Base-by-base conservation (phyloP, 2,888 invertebrate species). In the Ariolimax columbianus region DNA sequence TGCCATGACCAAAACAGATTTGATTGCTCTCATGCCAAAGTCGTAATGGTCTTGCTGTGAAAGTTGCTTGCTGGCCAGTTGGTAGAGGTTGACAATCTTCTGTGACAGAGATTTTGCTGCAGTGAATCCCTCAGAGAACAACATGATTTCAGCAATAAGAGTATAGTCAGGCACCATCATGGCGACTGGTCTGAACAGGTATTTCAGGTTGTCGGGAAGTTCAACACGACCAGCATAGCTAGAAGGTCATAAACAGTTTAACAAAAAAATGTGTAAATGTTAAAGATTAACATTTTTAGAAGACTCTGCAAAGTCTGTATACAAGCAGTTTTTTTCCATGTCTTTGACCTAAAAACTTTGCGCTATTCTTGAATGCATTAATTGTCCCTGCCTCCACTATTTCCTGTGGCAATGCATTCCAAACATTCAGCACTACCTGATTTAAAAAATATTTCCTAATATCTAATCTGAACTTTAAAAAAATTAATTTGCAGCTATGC, bases 81-180 rank as follows among this genome's bases (percentile, higher is more conserved):
- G 92, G 86, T 94, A 94, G 59, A 94, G 89, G 87, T 93, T 94
- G 73, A 94, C 93, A 47, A 94, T 93, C 90, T 94, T 94, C 72
- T 93, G 91, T n/a, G 94, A 93, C 83, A 94, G 89, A 0, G 92
- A 91, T 83, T 93, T 93, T 55, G 94, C 94, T 51, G 92, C 91
- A 23, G 89, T 90, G 88, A 94, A 94, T 0, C 94, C 94, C 80
- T 94, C 94, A 23, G 93, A 94, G 90, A 94, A 94, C 66, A 94
- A 89, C 91, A 94, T 93, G 88, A 94, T 94, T 89, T 94, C 94
- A 6, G 94, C 93, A 85, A 94, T 94, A 75, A 92, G 91, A 0
- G 92, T 90, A 86, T 93, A 94, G 87, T 94, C 93, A 9, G 94
- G 94, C 6, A 94, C 94, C 94, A 94, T 94, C 94, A 94, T 94